Conservation (phyloP, 2,113 vertebrate species). For the Lathamus discolor region DNA sequence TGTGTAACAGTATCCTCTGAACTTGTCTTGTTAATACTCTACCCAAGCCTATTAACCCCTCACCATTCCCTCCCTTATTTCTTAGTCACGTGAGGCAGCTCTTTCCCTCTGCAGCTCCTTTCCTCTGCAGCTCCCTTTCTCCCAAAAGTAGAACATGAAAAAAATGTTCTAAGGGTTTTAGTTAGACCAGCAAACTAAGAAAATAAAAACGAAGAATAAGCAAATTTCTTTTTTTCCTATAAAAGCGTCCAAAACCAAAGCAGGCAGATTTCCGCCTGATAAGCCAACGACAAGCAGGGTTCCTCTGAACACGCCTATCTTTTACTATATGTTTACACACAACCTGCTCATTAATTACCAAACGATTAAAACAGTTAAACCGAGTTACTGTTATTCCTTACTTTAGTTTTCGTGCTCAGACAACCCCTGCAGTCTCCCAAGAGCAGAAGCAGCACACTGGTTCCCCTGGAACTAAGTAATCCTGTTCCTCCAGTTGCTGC, state of each 20-base stretch:
- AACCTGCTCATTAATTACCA: neutral
- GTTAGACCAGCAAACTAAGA: slow-evolving; percentile 12
- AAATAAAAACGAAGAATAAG: slow-evolving; percentile 12
- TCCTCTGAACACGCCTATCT: neutral
- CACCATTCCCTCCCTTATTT: neutral
- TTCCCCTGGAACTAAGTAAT: neutral
- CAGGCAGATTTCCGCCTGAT: neutral
- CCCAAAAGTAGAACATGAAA: neutral
- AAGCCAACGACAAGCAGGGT: neutral
- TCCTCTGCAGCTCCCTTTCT: neutral
- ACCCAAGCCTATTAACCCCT: neutral
- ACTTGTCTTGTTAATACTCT: neutral
- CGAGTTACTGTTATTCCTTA: neutral
- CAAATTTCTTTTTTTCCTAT: slow-evolving; percentile 11
- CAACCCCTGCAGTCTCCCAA: neutral
- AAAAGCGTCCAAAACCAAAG: slow-evolving; percentile 36
- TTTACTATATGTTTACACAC: neutral
- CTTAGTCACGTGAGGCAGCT: neutral
- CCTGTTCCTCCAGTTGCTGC: neutral
- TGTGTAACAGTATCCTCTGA: neutral
- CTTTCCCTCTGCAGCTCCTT: neutral
- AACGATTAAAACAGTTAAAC: neutral
- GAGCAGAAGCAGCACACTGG: neutral
- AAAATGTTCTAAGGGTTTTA: neutral
- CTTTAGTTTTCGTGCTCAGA: neutral